Percentiles rank a stretch among this genome's conserved stretches.
Conservation (phyloP, 2,888 invertebrate species). For the Shargacucullia verbasci region DNA sequence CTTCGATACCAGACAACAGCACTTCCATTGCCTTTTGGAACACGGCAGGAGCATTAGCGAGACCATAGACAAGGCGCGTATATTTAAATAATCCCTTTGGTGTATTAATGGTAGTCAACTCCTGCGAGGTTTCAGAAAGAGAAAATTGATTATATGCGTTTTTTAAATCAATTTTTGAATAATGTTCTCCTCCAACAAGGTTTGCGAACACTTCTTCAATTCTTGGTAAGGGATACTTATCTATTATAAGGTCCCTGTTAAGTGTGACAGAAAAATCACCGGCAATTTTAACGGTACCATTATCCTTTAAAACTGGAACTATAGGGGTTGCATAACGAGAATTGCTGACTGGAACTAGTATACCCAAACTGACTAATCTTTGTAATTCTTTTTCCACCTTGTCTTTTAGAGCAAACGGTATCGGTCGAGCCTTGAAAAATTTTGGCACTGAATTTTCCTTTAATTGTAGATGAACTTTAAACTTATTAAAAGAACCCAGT, state of each 20-base stretch:
- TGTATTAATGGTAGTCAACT: neutral
- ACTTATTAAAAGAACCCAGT: no score
- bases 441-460: no score
- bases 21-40: no score
- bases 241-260: slow-evolving; percentile 8
- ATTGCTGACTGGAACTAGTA: neutral
- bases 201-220: slow-evolving; percentile 3
- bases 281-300: neutral
- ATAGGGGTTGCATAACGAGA: slow-evolving; percentile 4
- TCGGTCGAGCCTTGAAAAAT: no score
- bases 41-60: no score
- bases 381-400: slow-evolving; percentile 7
- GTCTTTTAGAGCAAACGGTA: neutral
- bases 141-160: slow-evolving; percentile 3
- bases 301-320: slow-evolving; percentile 8
- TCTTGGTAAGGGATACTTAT: slow-evolving; percentile 1
- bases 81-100: neutral
- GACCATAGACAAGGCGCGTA: no score
- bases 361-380: neutral
- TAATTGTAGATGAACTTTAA: no score
- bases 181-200: neutral
- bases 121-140: no score
- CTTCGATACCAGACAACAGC: no score
- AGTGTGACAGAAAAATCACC: slow-evolving; percentile 7
- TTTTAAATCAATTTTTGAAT: neutral